Evolutionary conservation across 2,888 invertebrate genomes (phyloP).

Genomic region (Xestia sexstrigata): DNA sequence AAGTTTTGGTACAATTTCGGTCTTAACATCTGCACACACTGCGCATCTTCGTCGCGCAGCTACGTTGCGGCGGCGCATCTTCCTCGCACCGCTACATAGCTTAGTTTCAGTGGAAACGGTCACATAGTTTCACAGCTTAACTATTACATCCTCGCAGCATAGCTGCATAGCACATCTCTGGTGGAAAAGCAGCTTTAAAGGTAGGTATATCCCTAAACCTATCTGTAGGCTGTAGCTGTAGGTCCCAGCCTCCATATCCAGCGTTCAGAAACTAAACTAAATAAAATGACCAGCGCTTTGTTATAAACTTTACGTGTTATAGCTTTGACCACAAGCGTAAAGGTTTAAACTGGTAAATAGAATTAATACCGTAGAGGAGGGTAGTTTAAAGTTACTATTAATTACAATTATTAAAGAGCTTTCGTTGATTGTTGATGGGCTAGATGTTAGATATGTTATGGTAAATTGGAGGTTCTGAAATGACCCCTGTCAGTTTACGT

Average conservation of each 20-base stretch:
- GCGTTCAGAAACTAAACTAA: conserved; percentile 7
- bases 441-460: not conserved
- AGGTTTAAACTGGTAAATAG: conserved; percentile 41
- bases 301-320: conserved; percentile 35
- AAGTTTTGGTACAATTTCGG: too few relatives aligned
- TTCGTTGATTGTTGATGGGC: not conserved
- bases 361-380: conserved; percentile 27
- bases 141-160: too few relatives aligned
- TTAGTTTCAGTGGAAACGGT: too few relatives aligned
- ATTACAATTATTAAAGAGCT: conserved; percentile 40
- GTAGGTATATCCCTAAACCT: not conserved
- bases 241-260: not conserved
- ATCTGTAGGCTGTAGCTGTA: not conserved
- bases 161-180: too few relatives aligned
- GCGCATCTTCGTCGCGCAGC: too few relatives aligned
- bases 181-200: not conserved
- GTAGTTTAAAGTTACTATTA: conserved; percentile 33
- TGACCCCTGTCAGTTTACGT: not conserved
- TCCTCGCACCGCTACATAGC: too few relatives aligned
- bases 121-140: too few relatives aligned
- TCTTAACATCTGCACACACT: too few relatives aligned
- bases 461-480: not conserved
- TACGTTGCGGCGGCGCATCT: too few relatives aligned
- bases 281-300: conserved; percentile 37
- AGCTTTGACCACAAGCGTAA: conserved; percentile 38